These are phyloP conservation scores for Muraenolepis orangiensis DNA, from an alignment of 2,797 vertebrate species.

Conservation along the genomic window DNA sequence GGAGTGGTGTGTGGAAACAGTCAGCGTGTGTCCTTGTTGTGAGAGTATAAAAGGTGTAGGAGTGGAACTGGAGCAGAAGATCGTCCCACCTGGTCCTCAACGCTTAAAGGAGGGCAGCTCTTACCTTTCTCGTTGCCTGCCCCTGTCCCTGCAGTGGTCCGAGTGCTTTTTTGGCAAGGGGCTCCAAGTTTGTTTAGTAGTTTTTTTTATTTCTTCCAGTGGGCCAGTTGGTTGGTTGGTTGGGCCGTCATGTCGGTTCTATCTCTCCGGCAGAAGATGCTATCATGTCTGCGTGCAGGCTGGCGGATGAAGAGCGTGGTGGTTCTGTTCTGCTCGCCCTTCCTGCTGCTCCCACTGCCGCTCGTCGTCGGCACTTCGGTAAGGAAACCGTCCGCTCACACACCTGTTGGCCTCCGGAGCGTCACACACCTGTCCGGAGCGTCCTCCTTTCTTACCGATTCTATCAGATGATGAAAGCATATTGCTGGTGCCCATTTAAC, in stretches of 20 bases:
- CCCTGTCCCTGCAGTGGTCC: background rate
- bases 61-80: background rate
- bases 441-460: too few relatives aligned
- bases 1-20: background rate
- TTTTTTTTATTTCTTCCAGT: background rate
- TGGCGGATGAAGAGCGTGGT: constrained; percentile 67
- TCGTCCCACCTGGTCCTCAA: background rate
- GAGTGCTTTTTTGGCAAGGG: background rate
- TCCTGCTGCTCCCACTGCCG: constrained; percentile 82
- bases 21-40: too few relatives aligned
- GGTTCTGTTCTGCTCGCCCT: constrained; percentile 74
- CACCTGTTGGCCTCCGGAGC: too few relatives aligned
- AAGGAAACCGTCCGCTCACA: constrained; percentile 34
- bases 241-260: constrained; percentile 43
- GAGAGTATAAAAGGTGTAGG: background rate
- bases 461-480: too few relatives aligned
- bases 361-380: constrained; percentile 77
- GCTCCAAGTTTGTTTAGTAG: background rate
- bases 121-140: background rate
- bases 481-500: too few relatives aligned
- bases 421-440: too few relatives aligned
- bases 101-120: background rate
- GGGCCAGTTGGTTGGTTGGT: background rate
- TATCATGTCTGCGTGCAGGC: constrained; percentile 33
- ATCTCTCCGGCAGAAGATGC: constrained; percentile 40